Evolutionary conservation across 2,113 vertebrate genomes (phyloP).

Genomic region (Sphaerodactylus townsendi): DNA sequence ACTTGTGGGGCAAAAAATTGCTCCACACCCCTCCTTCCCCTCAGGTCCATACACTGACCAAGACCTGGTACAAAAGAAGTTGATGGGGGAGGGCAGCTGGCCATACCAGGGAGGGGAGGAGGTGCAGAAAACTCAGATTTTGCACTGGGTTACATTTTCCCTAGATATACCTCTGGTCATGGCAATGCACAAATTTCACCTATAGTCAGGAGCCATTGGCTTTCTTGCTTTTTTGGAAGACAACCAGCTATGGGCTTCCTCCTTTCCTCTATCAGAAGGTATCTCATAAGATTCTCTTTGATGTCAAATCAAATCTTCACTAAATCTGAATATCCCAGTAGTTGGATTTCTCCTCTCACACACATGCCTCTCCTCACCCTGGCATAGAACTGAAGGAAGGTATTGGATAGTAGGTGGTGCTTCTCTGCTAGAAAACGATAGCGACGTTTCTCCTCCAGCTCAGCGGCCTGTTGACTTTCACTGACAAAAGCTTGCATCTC

Average conservation of each 20-base stretch:
- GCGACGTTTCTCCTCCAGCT: slow-evolving; percentile 90
- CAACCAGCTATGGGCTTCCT: not conserved
- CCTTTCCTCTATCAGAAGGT: not conserved
- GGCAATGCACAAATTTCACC: not conserved
- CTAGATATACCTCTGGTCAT: too few species aligned
- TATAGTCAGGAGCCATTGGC: not conserved
- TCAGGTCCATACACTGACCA: too few species aligned
- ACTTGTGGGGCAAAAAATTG: too few species aligned
- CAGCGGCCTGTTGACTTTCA: slow-evolving; percentile 83
- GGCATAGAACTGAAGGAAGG: slow-evolving; percentile 77
- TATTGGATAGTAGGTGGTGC: slow-evolving; percentile 82
- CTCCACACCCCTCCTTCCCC: too few species aligned
- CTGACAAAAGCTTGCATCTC: slow-evolving; percentile 85
- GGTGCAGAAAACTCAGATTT: too few species aligned
- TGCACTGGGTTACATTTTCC: too few species aligned
- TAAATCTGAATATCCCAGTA: not conserved
- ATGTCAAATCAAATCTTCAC: not conserved
- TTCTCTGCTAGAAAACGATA: slow-evolving; percentile 95
- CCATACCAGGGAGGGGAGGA: too few species aligned
- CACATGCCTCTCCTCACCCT: slow-evolving; percentile 56
- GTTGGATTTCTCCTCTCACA: not conserved
- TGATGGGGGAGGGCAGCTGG: too few species aligned
- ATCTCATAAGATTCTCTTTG: not conserved
- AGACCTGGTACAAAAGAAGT: too few species aligned
- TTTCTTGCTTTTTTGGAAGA: not conserved